phyloP scores from a whole-genome alignment of 2,113 vertebrate genomes.

The Acrocephalus kingi region DNA sequence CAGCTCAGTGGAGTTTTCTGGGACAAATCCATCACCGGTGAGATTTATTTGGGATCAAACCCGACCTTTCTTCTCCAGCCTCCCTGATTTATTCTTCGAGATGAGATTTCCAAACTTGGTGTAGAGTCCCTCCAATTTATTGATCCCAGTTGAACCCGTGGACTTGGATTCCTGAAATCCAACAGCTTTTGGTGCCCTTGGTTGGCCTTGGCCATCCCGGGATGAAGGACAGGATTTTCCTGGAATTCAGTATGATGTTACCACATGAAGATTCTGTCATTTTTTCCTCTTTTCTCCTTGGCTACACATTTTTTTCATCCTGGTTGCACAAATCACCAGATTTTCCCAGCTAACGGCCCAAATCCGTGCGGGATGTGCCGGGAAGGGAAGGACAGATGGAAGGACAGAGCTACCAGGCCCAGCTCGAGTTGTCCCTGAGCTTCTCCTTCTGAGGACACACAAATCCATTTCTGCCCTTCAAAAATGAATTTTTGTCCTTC shows the following conservation, averaged over 20 bases:
- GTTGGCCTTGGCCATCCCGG: fast-evolving
- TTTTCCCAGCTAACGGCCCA: not conserved
- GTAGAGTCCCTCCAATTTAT: not conserved
- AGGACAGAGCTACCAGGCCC: not conserved
- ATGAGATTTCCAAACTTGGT: not conserved
- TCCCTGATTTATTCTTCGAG: not conserved
- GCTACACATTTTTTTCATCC: not conserved
- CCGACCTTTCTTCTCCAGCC: not conserved
- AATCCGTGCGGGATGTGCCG: not conserved
- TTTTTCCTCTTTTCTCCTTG: not conserved
- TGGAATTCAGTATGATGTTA: not conserved
- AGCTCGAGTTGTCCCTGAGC: not conserved
- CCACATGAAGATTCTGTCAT: fast-evolving
- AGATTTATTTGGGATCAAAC: not conserved
- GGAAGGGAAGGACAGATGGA: not conserved
- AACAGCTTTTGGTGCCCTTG: not conserved
- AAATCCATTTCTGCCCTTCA: not conserved
- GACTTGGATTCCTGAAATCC: not conserved
- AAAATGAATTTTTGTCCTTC: not conserved
- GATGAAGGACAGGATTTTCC: not conserved
- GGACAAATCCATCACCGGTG: fast-evolving
- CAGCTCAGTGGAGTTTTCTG: not conserved
- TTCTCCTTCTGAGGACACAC: not conserved
- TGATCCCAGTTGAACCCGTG: no score
- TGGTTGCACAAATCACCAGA: not conserved